Evolutionary conservation across 2,797 vertebrate species (phyloP).

Genomic region (Sciaenops ocellatus): DNA sequence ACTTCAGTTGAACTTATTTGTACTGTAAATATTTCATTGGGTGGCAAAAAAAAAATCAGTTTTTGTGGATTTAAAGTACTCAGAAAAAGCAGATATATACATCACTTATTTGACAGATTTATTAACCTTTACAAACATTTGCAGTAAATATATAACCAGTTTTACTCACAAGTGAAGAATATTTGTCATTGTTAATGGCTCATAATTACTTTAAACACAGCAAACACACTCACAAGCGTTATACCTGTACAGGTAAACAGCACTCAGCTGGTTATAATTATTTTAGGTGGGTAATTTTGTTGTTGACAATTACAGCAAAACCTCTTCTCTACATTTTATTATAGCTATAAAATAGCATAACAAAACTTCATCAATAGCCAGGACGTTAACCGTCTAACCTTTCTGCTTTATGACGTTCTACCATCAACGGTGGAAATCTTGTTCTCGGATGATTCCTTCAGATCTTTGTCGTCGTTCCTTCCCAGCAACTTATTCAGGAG

Average conservation of each 20-base stretch:
- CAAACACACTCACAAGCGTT: not conserved
- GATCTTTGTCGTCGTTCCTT: constrained; percentile 17
- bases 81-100: not conserved
- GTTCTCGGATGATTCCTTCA: not conserved
- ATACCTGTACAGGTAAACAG: not conserved
- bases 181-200: not conserved
- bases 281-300: not conserved
- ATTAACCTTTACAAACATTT: not conserved
- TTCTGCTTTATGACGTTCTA: constrained; percentile 7
- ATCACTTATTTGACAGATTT: not conserved
- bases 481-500: constrained; percentile 74
- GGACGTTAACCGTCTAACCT: not conserved
- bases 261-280: not conserved
- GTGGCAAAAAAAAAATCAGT: no score
- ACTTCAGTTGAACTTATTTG: not conserved
- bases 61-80: no score
- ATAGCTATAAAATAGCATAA: not conserved
- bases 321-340: not conserved
- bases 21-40: not conserved
- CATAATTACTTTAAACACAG: not conserved
- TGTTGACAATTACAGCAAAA: not conserved
- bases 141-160: not conserved
- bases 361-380: not conserved
- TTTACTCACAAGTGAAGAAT: accelerated
- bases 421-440: constrained; percentile 43